phyloP scores from a whole-genome alignment of 2,797 vertebrate genomes.

The Serranus cabrilla region DNA sequence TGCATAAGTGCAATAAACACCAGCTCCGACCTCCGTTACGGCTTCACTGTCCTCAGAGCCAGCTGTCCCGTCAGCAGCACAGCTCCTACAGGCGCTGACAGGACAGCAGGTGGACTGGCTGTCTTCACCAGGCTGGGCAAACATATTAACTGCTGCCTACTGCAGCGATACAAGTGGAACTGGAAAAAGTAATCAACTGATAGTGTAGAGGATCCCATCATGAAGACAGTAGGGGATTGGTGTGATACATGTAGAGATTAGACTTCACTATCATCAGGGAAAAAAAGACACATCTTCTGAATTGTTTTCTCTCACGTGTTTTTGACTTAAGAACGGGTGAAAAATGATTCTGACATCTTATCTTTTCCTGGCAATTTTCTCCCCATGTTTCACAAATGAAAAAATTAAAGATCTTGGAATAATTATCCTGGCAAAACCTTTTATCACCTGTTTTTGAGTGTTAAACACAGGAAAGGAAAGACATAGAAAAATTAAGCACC shows the following conservation, averaged over 20 bases:
- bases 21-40: not conserved
- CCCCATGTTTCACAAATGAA: too few species aligned
- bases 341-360: too few species aligned
- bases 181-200: not conserved
- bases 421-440: too few species aligned
- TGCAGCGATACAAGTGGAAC: not conserved
- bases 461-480: too few species aligned
- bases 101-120: not conserved
- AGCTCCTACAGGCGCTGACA: not conserved
- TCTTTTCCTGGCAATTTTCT: too few species aligned
- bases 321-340: too few species aligned
- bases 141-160: not conserved
- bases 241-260: not conserved
- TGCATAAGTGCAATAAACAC: not conserved
- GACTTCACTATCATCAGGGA: not conserved
- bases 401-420: too few species aligned
- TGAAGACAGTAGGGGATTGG: not conserved
- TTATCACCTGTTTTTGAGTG: too few species aligned
- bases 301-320: too few species aligned
- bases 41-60: constrained; percentile 6
- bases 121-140: not conserved
- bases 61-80: constrained; percentile 1
- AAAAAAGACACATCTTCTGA: not conserved
- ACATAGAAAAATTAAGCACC: too few species aligned
- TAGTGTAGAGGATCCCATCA: not conserved